These are phyloP conservation scores for Drosophila willistoni DNA, from an alignment of 1,140 invertebrate genomes.

Conservation along the genomic window DNA sequence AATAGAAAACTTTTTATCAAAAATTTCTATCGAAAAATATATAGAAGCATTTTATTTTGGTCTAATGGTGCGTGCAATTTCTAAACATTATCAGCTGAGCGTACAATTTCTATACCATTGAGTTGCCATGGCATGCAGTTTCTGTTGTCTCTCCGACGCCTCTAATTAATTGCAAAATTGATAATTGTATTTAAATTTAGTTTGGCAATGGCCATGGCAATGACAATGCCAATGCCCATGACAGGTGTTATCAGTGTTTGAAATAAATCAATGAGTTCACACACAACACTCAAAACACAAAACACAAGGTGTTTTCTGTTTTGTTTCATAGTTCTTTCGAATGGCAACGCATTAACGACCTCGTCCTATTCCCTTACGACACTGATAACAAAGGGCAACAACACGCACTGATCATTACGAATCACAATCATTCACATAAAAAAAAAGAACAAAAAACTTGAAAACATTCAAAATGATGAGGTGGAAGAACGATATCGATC, in stretches of 20 bases:
- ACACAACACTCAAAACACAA: not conserved
- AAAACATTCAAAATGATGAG: no score
- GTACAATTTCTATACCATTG: not conserved
- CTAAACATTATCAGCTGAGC: not conserved
- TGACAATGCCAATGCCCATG: not conserved
- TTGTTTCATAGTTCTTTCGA: not conserved
- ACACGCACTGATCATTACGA: not conserved
- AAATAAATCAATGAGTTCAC: conserved; percentile 2
- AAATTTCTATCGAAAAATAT: no score
- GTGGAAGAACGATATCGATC: no score
- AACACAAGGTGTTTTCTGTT: conserved; percentile 1
- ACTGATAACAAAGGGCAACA: conserved; percentile 4
- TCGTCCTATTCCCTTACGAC: not conserved
- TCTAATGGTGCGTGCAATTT: not conserved
- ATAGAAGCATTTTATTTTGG: not conserved
- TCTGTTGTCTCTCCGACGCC: conserved; percentile 4
- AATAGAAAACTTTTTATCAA: no score
- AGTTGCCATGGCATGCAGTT: conserved; percentile 13
- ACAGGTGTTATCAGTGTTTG: conserved; percentile 5
- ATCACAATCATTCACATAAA: no score
- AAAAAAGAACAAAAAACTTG: no score
- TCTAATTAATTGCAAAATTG: conserved; percentile 13
- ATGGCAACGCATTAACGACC: not conserved
- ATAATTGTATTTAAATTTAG: conserved; percentile 13
- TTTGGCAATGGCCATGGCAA: not conserved